Conservation (phyloP, 1,140 invertebrate genomes). For the Oncopodura yosiiana region DNA sequence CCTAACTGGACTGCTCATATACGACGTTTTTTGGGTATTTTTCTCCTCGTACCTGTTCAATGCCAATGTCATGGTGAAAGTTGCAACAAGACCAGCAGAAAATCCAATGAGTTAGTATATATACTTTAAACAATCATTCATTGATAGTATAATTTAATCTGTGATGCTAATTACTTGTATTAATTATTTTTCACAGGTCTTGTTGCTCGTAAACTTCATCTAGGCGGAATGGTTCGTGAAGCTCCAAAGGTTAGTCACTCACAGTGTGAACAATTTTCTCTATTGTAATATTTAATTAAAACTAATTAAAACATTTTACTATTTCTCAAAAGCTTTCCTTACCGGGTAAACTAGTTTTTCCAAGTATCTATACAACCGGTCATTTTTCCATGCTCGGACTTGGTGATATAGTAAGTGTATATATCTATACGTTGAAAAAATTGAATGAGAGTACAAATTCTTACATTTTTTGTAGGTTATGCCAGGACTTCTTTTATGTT, state of each 20-base stretch:
- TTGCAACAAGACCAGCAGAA: slow-evolving; percentile 81
- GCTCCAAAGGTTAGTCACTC: too few relatives aligned
- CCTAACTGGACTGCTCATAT: slow-evolving; percentile 85
- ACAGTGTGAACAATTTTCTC: too few relatives aligned
- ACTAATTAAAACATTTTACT: slow-evolving; percentile 43
- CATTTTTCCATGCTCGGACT: slow-evolving; percentile 96
- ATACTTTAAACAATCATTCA: background rate
- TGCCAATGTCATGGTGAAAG: slow-evolving; percentile 97
- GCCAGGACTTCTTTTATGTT: slow-evolving; percentile 92
- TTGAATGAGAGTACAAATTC: too few relatives aligned
- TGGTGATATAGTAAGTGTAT: slow-evolving; percentile 74
- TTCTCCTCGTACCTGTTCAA: slow-evolving; percentile 98
- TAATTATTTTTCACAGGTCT: slow-evolving; percentile 49
- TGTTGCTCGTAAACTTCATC: slow-evolving; percentile 80
- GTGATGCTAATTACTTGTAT: too few relatives aligned
- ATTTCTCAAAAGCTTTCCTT: slow-evolving; percentile 87
- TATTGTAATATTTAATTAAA: background rate
- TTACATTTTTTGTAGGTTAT: slow-evolving; percentile 52
- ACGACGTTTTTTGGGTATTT: slow-evolving; percentile 98
- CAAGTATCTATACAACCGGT: slow-evolving; percentile 86
- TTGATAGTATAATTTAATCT: background rate
- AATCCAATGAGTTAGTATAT: slow-evolving; percentile 72
- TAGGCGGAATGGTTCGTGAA: slow-evolving; percentile 73
- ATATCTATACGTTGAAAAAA: too few relatives aligned
- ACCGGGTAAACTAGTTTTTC: slow-evolving; percentile 93